phyloP scores from a whole-genome alignment of 2,797 vertebrate genomes.

The Pangasius macronema region DNA sequence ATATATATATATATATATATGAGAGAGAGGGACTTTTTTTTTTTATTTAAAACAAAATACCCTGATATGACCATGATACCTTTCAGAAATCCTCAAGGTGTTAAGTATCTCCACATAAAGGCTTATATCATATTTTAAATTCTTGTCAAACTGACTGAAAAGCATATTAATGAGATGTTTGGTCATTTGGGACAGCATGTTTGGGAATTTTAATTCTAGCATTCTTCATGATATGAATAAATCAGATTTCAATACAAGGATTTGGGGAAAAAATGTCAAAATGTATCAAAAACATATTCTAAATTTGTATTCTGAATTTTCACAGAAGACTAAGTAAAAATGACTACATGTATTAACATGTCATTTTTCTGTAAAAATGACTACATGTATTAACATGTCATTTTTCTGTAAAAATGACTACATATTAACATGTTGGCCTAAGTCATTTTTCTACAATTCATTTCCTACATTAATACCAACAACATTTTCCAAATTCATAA shows the following conservation, averaged over 20 bases:
- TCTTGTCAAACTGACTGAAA: not conserved
- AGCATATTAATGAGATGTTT: not conserved
- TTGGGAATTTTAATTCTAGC: not conserved
- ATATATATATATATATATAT: too few species aligned
- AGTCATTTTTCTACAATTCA: not conserved
- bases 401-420: too few species aligned
- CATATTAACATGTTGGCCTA: not conserved
- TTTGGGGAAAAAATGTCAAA: not conserved
- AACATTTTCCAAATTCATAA: not conserved
- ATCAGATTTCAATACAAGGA: not conserved
- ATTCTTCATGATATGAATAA: not conserved
- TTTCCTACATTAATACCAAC: not conserved
- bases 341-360: not conserved
- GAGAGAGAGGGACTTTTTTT: too few species aligned
- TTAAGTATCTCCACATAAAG: not conserved
- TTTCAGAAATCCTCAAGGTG: constrained; percentile 8
- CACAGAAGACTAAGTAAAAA: too few species aligned
- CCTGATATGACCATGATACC: not conserved
- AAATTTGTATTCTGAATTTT: not conserved
- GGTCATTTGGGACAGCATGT: not conserved
- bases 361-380: too few species aligned
- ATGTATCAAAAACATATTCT: not conserved
- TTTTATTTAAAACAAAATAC: too few species aligned
- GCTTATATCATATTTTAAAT: too few species aligned
- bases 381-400: not conserved